A percentile compares a stretch with the other conserved stretches of the same genome.
Evolutionary conservation across 2,797 vertebrate genomes (phyloP).

Genomic region (Scomberomorus guttatus): DNA sequence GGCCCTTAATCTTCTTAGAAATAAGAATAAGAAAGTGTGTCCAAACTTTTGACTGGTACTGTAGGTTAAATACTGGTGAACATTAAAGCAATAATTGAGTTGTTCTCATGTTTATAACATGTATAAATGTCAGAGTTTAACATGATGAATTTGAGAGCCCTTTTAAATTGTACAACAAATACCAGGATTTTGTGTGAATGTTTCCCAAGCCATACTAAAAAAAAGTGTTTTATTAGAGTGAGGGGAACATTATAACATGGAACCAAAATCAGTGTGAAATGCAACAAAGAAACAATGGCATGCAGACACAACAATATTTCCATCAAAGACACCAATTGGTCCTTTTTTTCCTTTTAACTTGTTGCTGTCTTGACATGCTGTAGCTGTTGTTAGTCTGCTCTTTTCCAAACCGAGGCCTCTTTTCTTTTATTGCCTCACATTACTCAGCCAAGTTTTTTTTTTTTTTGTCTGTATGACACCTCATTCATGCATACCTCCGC

Average conservation of each 20-base stretch:
- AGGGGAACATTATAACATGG: conserved; percentile 48
- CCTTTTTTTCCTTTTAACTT: conserved; percentile 43
- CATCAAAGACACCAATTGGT: conserved; percentile 45
- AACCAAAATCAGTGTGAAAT: conserved; percentile 52
- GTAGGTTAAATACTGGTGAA: conserved; percentile 12
- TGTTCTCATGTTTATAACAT: conserved; percentile 14
- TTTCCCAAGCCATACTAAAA: conserved; percentile 36
- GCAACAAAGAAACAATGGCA: conserved; percentile 36
- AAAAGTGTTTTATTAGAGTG: conserved; percentile 60
- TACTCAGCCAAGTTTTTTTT: conserved; percentile 37
- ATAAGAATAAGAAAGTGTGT: too few relatives aligned
- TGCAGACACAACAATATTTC: conserved; percentile 58
- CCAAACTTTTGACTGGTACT: too few relatives aligned
- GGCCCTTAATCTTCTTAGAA: too few relatives aligned
- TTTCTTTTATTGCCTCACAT: conserved; percentile 50
- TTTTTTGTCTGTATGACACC: conserved; percentile 44
- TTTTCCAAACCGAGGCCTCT: conserved; percentile 33
- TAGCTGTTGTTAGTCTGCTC: conserved; percentile 53
- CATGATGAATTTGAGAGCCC: too few relatives aligned
- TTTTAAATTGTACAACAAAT: conserved; percentile 44
- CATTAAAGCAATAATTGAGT: conserved; percentile 9
- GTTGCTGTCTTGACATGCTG: conserved; percentile 33
- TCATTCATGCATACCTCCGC: conserved; percentile 46
- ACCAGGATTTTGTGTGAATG: conserved; percentile 52
- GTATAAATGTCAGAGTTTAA: conserved; percentile 20